A percentile compares a stretch with the other conserved stretches of the same genome.
Conservation (phyloP, 2,797 vertebrate species). For the Poecilia picta region DNA sequence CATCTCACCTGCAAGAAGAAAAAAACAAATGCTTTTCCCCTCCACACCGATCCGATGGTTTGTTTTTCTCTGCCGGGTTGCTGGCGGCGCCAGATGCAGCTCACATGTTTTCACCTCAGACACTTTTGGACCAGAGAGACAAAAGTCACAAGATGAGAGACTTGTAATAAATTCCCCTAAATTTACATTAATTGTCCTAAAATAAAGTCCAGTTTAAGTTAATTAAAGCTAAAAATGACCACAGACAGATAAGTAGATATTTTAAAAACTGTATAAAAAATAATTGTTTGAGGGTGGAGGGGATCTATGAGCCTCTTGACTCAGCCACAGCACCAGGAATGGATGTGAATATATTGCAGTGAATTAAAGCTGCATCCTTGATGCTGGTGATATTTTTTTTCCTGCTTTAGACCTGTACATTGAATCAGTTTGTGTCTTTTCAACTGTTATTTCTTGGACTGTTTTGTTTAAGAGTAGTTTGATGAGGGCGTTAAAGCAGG, state of each 20-base stretch:
- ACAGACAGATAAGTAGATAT: background rate
- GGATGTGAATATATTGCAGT: background rate
- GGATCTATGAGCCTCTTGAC: background rate
- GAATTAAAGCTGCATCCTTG: background rate
- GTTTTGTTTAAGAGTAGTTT: too few species aligned
- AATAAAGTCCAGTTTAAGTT: background rate
- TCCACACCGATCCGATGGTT: background rate
- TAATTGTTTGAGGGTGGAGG: background rate
- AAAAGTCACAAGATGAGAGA: background rate
- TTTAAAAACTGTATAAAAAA: background rate
- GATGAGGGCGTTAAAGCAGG: too few species aligned
- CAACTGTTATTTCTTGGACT: background rate
- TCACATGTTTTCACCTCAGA: background rate
- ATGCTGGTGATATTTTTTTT: background rate
- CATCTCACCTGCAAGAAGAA: background rate
- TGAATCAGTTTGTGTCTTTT: background rate
- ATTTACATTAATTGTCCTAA: background rate
- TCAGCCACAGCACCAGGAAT: background rate
- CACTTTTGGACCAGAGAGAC: background rate
- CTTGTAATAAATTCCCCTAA: background rate
- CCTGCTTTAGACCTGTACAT: background rate
- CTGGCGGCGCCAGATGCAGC: background rate
- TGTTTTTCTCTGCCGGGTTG: background rate
- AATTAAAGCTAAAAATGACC: background rate
- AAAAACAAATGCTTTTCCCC: too few species aligned